phyloP scores from a whole-genome alignment of 2,113 vertebrate genomes.

The Campylomormyrus numenius region DNA sequence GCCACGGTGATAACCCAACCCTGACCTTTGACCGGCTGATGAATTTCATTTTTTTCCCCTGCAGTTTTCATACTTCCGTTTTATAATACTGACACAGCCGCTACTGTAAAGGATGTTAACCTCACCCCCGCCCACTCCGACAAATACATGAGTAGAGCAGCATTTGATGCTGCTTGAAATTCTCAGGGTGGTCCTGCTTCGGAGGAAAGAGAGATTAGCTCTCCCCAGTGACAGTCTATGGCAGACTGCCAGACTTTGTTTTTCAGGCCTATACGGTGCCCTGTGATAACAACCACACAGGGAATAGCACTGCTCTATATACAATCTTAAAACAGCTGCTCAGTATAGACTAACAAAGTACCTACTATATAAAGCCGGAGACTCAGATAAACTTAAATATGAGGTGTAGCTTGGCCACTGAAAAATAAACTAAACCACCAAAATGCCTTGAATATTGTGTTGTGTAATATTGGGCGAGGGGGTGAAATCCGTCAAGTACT shows the following conservation, averaged over 20 bases:
- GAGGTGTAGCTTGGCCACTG: background rate
- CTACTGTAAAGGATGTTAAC: constrained; percentile 3
- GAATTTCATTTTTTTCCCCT: background rate
- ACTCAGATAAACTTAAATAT: background rate
- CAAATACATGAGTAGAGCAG: background rate
- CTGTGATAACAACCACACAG: constrained; percentile 1
- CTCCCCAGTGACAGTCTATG: background rate
- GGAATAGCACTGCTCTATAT: background rate
- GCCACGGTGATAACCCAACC: background rate
- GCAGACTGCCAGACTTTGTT: constrained; percentile 6
- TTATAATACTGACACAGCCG: background rate
- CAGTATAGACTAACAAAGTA: background rate
- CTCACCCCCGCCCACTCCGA: background rate
- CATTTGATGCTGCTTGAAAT: background rate
- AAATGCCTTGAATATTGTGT: background rate
- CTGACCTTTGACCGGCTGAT: background rate
- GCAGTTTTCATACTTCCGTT: background rate
- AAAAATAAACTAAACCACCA: background rate
- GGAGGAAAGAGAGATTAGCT: background rate
- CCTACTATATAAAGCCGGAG: background rate
- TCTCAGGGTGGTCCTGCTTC: constrained; percentile 11
- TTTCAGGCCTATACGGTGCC: background rate
- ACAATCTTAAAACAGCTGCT: background rate
- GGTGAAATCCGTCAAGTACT: background rate
- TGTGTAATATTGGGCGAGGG: background rate